phyloP scores from a whole-genome alignment of 2,888 invertebrate genomes.

The Seira ritae region DNA sequence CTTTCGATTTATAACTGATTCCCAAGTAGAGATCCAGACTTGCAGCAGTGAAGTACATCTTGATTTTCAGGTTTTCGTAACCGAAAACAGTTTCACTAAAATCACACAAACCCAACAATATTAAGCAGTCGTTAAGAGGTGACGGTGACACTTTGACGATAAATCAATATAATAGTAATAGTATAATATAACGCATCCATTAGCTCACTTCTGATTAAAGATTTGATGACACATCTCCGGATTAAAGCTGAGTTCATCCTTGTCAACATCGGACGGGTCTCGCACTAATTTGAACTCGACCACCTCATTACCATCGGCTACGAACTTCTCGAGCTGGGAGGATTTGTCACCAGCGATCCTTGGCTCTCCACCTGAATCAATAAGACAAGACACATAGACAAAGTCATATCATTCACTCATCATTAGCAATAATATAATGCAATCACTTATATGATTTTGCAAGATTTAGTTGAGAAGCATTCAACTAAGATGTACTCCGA shows the following conservation, averaged over 20 bases:
- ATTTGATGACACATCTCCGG: conserved; percentile 96
- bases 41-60: conserved; percentile 88
- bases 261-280: conserved; percentile 81
- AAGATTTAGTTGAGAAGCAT: neutral
- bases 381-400: conserved; percentile 10
- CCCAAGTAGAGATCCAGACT: conserved; percentile 88
- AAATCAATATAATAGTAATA: too few relatives aligned
- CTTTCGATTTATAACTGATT: conserved; percentile 79
- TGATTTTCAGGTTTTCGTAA: conserved; percentile 88
- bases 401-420: neutral
- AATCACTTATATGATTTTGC: neutral
- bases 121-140: neutral
- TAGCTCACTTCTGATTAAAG: conserved; percentile 85
- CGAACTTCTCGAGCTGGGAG: conserved; percentile 74
- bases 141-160: too few relatives aligned
- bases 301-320: conserved; percentile 80
- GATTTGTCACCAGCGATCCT: conserved; percentile 59
- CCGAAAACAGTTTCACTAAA: conserved; percentile 93
- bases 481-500: too few relatives aligned
- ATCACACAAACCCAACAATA: conserved; percentile 24
- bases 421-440: too few relatives aligned
- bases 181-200: conserved; percentile 14
- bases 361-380: conserved; percentile 49
- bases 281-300: conserved; percentile 81
- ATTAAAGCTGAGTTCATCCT: conserved; percentile 82